Evolutionary conservation across 2,797 vertebrate genomes (phyloP).

Genomic region (Catostomus latipinnis): DNA sequence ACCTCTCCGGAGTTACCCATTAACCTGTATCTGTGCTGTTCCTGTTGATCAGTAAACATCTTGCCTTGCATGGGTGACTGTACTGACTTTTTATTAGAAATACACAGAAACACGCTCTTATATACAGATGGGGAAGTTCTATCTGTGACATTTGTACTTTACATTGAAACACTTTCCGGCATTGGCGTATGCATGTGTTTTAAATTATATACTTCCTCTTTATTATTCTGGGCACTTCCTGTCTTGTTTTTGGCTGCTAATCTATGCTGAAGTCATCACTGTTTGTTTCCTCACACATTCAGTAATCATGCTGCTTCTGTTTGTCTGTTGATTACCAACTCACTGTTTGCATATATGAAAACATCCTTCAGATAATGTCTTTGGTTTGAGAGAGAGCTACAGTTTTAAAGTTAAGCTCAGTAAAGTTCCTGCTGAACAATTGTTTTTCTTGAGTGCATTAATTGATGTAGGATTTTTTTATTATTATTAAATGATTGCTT

Average conservation of each 20-base stretch:
- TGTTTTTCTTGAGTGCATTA: too few species aligned
- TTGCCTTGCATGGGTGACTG: neutral
- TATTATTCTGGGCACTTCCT: constrained; percentile 64
- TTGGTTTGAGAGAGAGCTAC: neutral
- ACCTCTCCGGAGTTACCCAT: constrained; percentile 20
- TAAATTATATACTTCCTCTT: constrained; percentile 62
- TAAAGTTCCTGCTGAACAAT: too few species aligned
- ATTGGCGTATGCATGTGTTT: constrained; percentile 38
- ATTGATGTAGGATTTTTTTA: too few species aligned
- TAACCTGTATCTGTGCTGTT: neutral
- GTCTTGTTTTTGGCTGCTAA: constrained; percentile 34
- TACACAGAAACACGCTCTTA: neutral
- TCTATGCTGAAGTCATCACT: constrained; percentile 22
- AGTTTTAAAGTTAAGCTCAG: neutral
- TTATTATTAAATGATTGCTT: too few species aligned
- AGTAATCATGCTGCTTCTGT: constrained; percentile 24
- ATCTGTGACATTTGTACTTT: constrained; percentile 39
- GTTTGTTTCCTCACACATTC: constrained; percentile 31
- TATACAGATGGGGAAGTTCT: neutral
- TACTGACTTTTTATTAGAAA: neutral
- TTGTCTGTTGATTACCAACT: constrained; percentile 12
- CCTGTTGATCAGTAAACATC: constrained; percentile 35
- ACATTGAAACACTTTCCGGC: constrained; percentile 6
- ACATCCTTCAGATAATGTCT: neutral
- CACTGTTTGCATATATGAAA: constrained; percentile 12